Evolutionary conservation across 2,888 invertebrate species (phyloP).

Genomic region (Aporophyla nigra): DNA sequence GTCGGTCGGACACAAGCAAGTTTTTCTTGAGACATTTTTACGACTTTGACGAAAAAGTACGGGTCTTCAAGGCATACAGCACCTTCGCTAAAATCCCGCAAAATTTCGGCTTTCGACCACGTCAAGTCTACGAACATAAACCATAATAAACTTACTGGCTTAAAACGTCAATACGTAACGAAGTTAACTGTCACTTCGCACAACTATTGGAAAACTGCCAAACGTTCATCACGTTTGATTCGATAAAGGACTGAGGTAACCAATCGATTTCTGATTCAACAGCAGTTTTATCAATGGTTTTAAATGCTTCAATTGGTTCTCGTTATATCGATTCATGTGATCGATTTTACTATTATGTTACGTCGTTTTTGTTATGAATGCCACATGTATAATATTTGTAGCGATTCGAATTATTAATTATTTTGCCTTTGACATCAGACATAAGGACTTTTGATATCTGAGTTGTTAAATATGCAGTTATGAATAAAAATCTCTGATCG

Average conservation of each 20-base stretch:
- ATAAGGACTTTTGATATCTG: not conserved
- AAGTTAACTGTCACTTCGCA: conserved; percentile 56
- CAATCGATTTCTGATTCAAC: conserved; percentile 53
- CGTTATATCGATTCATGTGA: conserved; percentile 7
- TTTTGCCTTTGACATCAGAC: not conserved
- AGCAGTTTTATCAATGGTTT: conserved; percentile 47
- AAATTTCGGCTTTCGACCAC: not conserved
- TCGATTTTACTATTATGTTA: not conserved
- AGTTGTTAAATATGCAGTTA: not conserved
- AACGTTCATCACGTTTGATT: conserved; percentile 55
- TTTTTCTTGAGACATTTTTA: not conserved
- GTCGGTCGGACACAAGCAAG: not conserved
- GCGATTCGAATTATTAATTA: not conserved
- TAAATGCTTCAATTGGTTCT: conserved; percentile 50
- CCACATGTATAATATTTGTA: not conserved
- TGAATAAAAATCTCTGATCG: not conserved
- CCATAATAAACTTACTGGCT: conserved; percentile 49
- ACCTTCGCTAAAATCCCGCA: not conserved
- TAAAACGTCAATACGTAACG: conserved; percentile 55
- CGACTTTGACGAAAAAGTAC: not conserved
- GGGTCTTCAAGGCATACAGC: not conserved
- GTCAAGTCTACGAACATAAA: conserved; percentile 20
- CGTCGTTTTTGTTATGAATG: not conserved
- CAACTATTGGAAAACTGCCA: conserved; percentile 61
- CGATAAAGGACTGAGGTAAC: conserved; percentile 47